Conservation (phyloP, 2,113 vertebrate genomes). For the Ursus arctos region DNA sequence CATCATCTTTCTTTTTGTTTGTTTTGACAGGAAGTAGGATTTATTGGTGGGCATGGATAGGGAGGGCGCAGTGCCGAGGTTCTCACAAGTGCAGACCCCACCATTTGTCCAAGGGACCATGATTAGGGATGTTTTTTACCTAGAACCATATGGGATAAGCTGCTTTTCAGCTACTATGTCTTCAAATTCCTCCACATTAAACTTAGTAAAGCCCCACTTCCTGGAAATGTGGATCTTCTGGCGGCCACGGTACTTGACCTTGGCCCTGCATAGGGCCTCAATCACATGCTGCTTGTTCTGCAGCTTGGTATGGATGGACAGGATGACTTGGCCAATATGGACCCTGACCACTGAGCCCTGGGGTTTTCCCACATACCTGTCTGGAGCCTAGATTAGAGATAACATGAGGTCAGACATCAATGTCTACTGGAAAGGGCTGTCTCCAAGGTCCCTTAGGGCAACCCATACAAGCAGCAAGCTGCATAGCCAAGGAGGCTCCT, state of each 20-base stretch:
- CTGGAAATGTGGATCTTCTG: neutral
- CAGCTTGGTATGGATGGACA: neutral
- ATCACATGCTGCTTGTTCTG: neutral
- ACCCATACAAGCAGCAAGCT: neutral
- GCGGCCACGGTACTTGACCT: neutral
- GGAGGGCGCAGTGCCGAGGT: neutral
- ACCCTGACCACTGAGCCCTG: neutral
- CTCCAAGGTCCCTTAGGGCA: neutral
- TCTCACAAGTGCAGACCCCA: neutral
- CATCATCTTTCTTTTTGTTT: no score
- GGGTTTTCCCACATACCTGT: neutral
- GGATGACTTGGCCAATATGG: neutral
- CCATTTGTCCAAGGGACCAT: neutral
- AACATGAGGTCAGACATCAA: neutral
- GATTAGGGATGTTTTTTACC: neutral
- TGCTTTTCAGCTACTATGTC: neutral
- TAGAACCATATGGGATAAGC: neutral
- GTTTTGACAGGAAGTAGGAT: neutral
- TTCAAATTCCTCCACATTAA: neutral
- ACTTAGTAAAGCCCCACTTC: neutral
- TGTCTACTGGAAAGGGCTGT: neutral
- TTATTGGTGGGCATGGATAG: neutral
- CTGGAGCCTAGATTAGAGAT: neutral
- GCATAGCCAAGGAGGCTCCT: neutral
- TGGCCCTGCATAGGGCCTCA: neutral